Evolutionary conservation across 2,888 invertebrate species (phyloP).

Genomic region (Nomada lathburiana): DNA sequence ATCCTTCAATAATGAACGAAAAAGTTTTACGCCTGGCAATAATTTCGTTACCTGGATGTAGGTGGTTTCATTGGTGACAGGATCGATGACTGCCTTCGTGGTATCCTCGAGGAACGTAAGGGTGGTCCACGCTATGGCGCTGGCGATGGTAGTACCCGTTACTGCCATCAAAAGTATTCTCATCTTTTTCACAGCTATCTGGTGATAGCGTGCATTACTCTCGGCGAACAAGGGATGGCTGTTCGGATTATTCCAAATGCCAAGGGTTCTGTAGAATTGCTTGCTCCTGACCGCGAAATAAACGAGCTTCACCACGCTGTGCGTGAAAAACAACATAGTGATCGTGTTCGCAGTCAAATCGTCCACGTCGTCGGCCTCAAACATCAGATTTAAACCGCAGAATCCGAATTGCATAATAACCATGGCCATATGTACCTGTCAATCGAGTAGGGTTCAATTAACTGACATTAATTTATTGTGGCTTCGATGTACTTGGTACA

Average conservation of each 20-base stretch:
- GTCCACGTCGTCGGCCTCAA: constrained; percentile 91
- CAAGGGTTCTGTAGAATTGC: constrained; percentile 91
- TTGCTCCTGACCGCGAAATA: constrained; percentile 91
- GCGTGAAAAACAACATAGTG: constrained; percentile 92
- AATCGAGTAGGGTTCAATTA: background rate
- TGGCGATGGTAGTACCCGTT: constrained; percentile 86
- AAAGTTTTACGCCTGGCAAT: background rate
- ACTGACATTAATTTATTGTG: background rate
- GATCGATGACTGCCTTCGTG: constrained; percentile 88
- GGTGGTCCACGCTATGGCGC: constrained; percentile 90
- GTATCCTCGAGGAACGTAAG: constrained; percentile 93
- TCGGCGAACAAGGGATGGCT: constrained; percentile 94
- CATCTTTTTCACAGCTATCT: constrained; percentile 91
- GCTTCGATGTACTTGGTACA: background rate
- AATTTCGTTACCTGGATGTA: constrained; percentile 85
- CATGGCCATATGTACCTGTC: constrained; percentile 86
- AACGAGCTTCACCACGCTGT: constrained; percentile 90
- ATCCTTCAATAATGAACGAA: too few species aligned
- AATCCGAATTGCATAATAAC: constrained; percentile 88
- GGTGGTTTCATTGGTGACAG: constrained; percentile 90
- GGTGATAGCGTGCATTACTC: constrained; percentile 92
- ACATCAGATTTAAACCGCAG: constrained; percentile 89
- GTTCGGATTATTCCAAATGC: constrained; percentile 94
- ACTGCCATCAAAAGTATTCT: constrained; percentile 90
- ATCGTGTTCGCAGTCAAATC: constrained; percentile 91